phyloP scores from a whole-genome alignment of 2,113 vertebrate species.

The Sorex fumeus region DNA sequence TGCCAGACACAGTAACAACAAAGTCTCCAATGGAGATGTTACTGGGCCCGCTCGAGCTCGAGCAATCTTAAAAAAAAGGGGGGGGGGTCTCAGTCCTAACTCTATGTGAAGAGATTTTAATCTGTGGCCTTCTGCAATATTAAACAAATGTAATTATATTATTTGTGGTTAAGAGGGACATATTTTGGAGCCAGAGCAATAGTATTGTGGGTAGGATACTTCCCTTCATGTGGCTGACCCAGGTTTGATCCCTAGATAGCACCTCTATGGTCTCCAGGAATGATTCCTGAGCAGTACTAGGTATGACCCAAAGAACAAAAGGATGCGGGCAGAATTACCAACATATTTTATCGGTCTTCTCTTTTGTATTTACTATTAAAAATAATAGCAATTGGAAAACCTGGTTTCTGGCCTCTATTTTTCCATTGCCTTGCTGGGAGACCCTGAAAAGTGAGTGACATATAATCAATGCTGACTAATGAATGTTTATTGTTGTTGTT shows the following conservation, averaged over 20 bases:
- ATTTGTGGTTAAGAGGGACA: background rate
- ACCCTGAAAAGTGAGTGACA: constrained; percentile 39
- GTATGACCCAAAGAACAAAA: too few species aligned
- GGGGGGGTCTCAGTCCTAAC: background rate
- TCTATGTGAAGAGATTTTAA: background rate
- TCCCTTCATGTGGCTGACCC: too few species aligned
- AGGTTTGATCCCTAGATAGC: too few species aligned
- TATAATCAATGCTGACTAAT: constrained; percentile 58
- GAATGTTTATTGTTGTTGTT: constrained; percentile 22
- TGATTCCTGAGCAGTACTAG: too few species aligned
- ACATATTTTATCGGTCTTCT: background rate
- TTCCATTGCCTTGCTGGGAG: background rate
- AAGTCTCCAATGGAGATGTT: too few species aligned
- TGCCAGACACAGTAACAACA: too few species aligned
- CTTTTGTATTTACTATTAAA: too few species aligned
- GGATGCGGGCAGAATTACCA: background rate
- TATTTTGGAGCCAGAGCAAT: background rate
- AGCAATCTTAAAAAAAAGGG: too few species aligned
- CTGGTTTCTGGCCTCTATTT: background rate
- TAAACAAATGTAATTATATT: background rate
- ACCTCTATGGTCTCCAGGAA: too few species aligned
- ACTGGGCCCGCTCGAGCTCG: too few species aligned
- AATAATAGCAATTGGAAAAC: background rate
- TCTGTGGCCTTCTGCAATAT: background rate
- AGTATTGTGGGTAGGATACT: too few species aligned